These are phyloP conservation scores for Sparidentex hasta DNA, from an alignment of 2,797 vertebrate species.

Conservation along the genomic window DNA sequence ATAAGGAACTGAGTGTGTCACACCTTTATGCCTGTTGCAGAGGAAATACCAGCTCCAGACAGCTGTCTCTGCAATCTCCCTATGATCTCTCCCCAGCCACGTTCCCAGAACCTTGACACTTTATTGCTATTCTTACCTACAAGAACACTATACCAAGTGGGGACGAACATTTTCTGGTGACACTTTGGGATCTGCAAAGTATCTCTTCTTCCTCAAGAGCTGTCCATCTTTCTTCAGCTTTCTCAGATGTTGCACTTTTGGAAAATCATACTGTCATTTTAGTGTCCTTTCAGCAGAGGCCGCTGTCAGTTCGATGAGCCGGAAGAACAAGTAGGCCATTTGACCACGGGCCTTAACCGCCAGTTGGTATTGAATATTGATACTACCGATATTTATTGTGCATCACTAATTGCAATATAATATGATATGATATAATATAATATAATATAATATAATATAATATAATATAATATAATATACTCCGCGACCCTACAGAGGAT, in stretches of 20 bases:
- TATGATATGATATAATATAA: too few species aligned
- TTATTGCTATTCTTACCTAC: slow-evolving; percentile 29
- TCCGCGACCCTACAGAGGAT: too few species aligned
- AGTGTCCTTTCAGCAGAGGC: not conserved
- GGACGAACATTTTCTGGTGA: slow-evolving; percentile 5
- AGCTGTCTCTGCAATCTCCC: slow-evolving; percentile 1
- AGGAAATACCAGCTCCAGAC: not conserved
- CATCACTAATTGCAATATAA: too few species aligned
- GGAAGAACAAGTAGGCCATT: not conserved
- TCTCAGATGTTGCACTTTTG: not conserved
- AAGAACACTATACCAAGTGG: slow-evolving; percentile 14
- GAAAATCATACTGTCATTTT: not conserved
- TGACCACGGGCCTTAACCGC: too few species aligned
- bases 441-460: too few species aligned
- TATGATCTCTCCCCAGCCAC: slow-evolving; percentile 9
- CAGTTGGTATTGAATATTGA: not conserved
- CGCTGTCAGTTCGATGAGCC: not conserved
- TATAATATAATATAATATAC: too few species aligned
- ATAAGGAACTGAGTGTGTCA: not conserved
- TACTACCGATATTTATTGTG: too few species aligned
- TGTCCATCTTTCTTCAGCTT: slow-evolving; percentile 2
- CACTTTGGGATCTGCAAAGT: slow-evolving; percentile 12
- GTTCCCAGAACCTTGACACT: slow-evolving; percentile 10
- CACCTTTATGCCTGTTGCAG: not conserved
- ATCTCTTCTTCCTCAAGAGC: slow-evolving; percentile 9